These are phyloP conservation scores for Troilus luridus DNA, from an alignment of 2,888 invertebrate species.

Conservation along the genomic window DNA sequence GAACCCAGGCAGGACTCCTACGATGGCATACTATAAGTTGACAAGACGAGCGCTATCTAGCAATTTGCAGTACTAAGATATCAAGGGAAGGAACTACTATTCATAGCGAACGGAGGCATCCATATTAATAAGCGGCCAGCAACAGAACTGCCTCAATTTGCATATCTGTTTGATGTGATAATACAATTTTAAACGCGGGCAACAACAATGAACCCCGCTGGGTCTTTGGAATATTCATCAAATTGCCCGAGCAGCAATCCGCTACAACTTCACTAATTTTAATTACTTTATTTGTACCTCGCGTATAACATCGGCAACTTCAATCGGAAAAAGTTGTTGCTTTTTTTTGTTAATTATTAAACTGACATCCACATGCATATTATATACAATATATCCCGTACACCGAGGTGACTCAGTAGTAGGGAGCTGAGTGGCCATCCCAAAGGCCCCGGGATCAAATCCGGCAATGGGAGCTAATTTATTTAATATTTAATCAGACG, in stretches of 20 bases:
- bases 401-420: no score
- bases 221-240: not conserved
- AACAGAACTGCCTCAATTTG: not conserved
- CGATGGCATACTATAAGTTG: not conserved
- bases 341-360: no score
- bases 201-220: not conserved
- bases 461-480: no score
- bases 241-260: not conserved
- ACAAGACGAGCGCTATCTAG: not conserved
- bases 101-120: not conserved
- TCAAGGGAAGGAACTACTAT: not conserved
- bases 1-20: not conserved
- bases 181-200: constrained; percentile 10
- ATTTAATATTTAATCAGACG: no score
- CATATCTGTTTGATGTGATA: constrained; percentile 38
- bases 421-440: no score
- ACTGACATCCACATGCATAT: no score
- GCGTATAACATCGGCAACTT: not conserved
- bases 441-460: no score
- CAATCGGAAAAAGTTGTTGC: not conserved
- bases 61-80: constrained; percentile 7
- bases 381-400: no score
- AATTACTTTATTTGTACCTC: not conserved
- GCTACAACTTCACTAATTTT: not conserved
- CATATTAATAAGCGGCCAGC: constrained; percentile 22